Base-by-base conservation (phyloP, 2,113 vertebrate genomes). In the Perccottus glenii region DNA sequence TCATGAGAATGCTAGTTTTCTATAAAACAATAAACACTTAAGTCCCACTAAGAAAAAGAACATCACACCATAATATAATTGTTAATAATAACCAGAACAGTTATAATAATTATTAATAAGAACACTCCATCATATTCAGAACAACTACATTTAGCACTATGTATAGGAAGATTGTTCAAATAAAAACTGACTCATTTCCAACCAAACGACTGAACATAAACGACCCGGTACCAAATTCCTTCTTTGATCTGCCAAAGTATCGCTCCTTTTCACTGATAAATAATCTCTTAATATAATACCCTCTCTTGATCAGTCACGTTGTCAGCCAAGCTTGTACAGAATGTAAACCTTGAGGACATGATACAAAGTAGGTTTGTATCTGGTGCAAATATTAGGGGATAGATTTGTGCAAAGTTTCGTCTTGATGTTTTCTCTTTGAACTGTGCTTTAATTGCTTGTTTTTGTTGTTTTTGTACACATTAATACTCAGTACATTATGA, bases 81-180 rank as follows among this genome's bases (percentile, higher is more conserved):
- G 85, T 88, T 90, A 91, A 91, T 92, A 88, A 92, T 92, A 93
- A 91, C 89, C 90, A 92, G 87, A 92, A 92, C 89, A 93, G 90
- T 87, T 91, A 91, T 87, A 91, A 91, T 91, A 91, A 92, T 90
- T 81, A 89, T 88, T 92, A 91, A 92, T 92, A 89, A 93, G 90
- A 93, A 92, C 91, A 92, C 88, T 91, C 90, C 90, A 92, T 92
- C 87, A 91, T 91, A 93, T 87, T 92, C 82, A 93, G 80, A 91
- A 93, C 92, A 90, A 93, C 85, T 91, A 94, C 91, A 94, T 87
- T 86, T 85, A 92, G 87, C 86, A 92, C 87, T 92, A 89, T 89
- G 90, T 92, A 85, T 91, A 94, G 92, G 91, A 93, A 93, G 91
- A 92, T 92, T 92, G 89, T 92, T 88, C 86, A 46, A 86, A 87